These are phyloP conservation scores for Lophura nycthemera DNA, from an alignment of 2,113 vertebrate species.

Conservation along the genomic window DNA sequence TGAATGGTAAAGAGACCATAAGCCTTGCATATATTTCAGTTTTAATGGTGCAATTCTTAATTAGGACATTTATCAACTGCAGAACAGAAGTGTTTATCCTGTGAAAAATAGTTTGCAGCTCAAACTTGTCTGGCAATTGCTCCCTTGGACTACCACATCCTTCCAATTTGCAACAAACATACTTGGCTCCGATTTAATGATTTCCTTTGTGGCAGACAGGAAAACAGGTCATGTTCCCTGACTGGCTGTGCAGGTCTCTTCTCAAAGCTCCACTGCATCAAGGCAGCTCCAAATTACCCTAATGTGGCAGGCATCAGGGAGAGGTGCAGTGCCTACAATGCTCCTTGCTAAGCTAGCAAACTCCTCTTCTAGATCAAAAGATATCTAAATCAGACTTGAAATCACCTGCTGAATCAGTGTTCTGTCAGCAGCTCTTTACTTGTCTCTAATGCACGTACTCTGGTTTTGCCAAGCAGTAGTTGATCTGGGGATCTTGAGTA, in stretches of 20 bases:
- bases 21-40: not conserved
- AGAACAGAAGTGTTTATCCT: not conserved
- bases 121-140: not conserved
- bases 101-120: not conserved
- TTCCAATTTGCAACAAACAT: not conserved
- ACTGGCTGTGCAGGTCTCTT: not conserved
- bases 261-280: not conserved
- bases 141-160: not conserved
- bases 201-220: not conserved
- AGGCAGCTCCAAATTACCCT: not conserved
- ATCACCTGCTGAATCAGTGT: not conserved
- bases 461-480: not conserved
- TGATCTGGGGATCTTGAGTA: not conserved
- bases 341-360: not conserved
- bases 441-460: not conserved
- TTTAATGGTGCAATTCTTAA: not conserved
- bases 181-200: not conserved
- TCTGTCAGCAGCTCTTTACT: not conserved
- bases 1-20: not conserved
- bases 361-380: not conserved
- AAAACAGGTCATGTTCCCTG: not conserved
- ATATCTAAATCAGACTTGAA: not conserved
- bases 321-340: not conserved
- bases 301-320: not conserved
- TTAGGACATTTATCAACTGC: not conserved